Conservation (phyloP, 2,113 vertebrate genomes). For the Tragelaphus buxtoni region DNA sequence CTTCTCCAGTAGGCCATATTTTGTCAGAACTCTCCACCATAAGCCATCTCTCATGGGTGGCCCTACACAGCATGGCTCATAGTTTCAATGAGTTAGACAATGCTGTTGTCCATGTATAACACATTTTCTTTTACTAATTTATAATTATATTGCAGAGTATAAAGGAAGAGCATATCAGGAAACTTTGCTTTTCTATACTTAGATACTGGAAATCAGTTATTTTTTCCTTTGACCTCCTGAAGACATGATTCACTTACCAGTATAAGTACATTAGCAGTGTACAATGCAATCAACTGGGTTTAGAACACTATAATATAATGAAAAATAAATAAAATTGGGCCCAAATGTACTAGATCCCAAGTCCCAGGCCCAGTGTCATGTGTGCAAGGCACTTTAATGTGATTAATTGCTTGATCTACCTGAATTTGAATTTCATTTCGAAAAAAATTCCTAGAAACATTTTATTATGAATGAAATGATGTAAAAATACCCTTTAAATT, state of each 20-base stretch:
- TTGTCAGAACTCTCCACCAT: neutral
- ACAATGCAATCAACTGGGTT: neutral
- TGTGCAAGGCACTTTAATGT: neutral
- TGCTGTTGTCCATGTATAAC: neutral
- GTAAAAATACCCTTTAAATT: neutral
- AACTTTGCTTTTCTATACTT: neutral
- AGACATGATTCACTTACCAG: neutral
- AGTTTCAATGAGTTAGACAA: neutral
- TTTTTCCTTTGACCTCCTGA: neutral
- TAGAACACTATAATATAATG: neutral
- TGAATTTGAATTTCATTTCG: neutral
- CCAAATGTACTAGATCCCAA: neutral
- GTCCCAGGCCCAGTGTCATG: neutral
- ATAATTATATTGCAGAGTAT: neutral
- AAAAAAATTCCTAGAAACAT: neutral
- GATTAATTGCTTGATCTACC: neutral
- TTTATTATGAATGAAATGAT: neutral
- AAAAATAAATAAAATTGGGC: neutral
- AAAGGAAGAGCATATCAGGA: neutral
- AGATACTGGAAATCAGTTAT: slow-evolving; percentile 4
- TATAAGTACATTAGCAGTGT: neutral
- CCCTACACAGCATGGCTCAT: neutral
- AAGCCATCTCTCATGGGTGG: neutral
- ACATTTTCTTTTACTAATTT: neutral
- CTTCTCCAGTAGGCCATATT: neutral